phyloP scores from a whole-genome alignment of 2,113 vertebrate genomes.

The Conger conger region DNA sequence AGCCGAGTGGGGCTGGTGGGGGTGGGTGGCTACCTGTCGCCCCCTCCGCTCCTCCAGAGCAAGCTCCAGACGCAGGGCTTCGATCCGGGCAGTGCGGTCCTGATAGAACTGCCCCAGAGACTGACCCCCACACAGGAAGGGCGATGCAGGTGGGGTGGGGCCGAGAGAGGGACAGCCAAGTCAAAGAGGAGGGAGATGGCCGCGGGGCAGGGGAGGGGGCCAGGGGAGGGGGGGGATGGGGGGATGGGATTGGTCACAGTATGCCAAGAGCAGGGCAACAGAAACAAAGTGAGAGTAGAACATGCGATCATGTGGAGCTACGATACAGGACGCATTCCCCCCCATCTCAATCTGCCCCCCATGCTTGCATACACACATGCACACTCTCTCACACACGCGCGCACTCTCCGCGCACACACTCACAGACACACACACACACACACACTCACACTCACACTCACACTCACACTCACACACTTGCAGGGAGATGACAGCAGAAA shows the following conservation, averaged over 20 bases:
- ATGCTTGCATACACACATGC: conserved; percentile 14
- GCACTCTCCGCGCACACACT: too few relatives aligned
- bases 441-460: neutral
- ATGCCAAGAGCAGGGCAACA: conserved; percentile 24
- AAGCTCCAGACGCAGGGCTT: conserved; percentile 67
- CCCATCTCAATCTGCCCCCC: neutral
- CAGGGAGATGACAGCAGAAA: neutral
- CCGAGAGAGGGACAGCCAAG: conserved; percentile 42
- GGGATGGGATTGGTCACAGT: conserved; percentile 8
- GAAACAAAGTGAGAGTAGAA: conserved; percentile 24
- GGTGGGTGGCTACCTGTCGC: conserved; percentile 64
- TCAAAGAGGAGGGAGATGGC: conserved; percentile 35
- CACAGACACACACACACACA: neutral
- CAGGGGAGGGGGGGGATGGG: neutral
- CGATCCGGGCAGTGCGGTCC: conserved; percentile 70
- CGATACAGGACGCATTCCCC: neutral
- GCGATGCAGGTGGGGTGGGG: conserved; percentile 25
- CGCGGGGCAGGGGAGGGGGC: neutral
- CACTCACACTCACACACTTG: neutral
- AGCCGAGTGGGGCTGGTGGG: conserved; percentile 35
- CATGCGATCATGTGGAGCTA: neutral
- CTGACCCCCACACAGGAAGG: conserved; percentile 56
- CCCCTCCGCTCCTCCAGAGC: conserved; percentile 62
- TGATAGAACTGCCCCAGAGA: conserved; percentile 74
- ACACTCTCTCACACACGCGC: too few relatives aligned